Conservation (phyloP, 2,113 vertebrate genomes). For the Tylochromis polylepis region DNA sequence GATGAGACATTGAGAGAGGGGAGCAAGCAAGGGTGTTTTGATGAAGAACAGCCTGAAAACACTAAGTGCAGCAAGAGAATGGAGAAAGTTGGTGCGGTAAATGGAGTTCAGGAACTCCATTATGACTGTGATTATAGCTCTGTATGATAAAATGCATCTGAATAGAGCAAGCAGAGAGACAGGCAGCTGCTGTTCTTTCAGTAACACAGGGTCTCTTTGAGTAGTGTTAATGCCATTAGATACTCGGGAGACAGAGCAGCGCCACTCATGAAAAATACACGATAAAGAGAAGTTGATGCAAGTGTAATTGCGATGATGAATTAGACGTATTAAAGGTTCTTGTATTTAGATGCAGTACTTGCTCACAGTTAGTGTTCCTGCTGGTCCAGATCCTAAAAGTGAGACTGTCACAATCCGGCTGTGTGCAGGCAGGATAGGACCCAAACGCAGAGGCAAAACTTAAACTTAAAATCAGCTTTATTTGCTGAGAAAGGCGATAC, state of each 20-base stretch:
- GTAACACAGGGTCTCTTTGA: not conserved
- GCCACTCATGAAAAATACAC: not conserved
- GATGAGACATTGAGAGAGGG: not conserved
- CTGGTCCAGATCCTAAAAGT: not conserved
- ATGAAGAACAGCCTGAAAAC: conserved; percentile 21
- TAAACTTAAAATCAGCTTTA: too few species aligned
- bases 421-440: too few species aligned
- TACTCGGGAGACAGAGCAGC: not conserved
- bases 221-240: not conserved
- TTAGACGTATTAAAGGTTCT: not conserved
- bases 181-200: not conserved
- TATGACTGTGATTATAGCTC: conserved; percentile 31
- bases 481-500: too few species aligned
- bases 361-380: not conserved
- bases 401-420: too few species aligned
- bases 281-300: not conserved
- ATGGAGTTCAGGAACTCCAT: conserved; percentile 53
- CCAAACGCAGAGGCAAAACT: too few species aligned
- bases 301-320: not conserved
- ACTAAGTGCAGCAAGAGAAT: not conserved
- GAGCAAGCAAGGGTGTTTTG: not conserved
- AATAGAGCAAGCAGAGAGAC: not conserved
- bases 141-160: conserved; percentile 13
- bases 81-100: conserved; percentile 21
- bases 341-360: not conserved